A percentile compares a stretch with the other conserved stretches of the same genome.
Evolutionary conservation across 2,113 vertebrate species (phyloP).

Genomic region (Apodemus speciosus): DNA sequence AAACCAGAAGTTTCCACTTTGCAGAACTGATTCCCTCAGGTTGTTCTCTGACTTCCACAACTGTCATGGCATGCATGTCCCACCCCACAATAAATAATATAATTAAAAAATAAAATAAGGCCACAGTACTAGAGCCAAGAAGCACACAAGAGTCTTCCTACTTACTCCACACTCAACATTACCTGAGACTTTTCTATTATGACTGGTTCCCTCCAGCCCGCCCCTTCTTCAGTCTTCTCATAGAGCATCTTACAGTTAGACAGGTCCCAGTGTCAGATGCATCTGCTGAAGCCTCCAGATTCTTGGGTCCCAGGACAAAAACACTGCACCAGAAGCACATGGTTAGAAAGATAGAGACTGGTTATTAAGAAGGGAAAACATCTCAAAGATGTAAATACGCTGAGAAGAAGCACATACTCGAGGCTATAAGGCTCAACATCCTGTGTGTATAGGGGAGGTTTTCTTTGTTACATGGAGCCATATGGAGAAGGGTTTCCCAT

Average conservation of each 20-base stretch:
- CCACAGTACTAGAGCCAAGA: neutral
- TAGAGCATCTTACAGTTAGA: neutral
- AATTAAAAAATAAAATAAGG: neutral
- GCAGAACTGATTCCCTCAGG: neutral
- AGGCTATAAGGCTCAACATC: neutral
- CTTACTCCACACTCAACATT: too few species aligned
- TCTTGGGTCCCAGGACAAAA: neutral
- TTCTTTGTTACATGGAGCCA: neutral
- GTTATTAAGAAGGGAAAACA: neutral
- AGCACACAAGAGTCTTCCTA: too few species aligned
- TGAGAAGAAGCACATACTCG: neutral
- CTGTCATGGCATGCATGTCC: neutral
- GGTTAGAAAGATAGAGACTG: neutral
- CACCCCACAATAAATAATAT: neutral
- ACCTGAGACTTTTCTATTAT: neutral
- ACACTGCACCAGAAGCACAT: neutral
- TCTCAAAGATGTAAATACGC: neutral
- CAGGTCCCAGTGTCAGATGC: neutral
- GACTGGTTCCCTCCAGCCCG: neutral
- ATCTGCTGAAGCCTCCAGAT: neutral
- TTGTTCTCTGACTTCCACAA: neutral
- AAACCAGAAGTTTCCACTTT: too few species aligned
- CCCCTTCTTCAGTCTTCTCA: too few species aligned
- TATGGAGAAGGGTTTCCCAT: neutral
- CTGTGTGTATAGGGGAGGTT: neutral